Evolutionary conservation across 2,113 vertebrate species (phyloP).

Genomic region (Cyanistes caeruleus): DNA sequence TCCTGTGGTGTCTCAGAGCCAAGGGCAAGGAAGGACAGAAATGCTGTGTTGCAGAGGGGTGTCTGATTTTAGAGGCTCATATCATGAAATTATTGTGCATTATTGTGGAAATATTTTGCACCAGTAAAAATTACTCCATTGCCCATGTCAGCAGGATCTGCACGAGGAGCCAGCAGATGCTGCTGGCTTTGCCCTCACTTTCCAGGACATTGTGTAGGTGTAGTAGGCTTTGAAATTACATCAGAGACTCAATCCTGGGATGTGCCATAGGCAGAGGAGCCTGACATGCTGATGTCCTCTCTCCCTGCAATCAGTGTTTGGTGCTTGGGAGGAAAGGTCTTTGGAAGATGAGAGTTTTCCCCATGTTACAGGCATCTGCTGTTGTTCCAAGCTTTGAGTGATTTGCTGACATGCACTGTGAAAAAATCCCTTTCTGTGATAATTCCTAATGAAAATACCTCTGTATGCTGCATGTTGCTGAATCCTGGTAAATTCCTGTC

Average conservation of each 20-base stretch:
- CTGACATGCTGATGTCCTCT: background rate
- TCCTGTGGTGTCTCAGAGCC: background rate
- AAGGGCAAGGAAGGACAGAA: background rate
- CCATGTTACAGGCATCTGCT: background rate
- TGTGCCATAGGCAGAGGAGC: background rate
- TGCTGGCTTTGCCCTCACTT: background rate
- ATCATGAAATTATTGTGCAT: background rate
- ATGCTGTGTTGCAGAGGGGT: background rate
- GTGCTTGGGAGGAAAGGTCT: background rate
- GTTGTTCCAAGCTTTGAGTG: background rate
- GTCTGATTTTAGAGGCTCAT: background rate
- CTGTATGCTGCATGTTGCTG: background rate
- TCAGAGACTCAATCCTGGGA: background rate
- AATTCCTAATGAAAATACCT: background rate
- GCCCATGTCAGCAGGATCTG: background rate
- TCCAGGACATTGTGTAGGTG: background rate
- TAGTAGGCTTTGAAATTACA: background rate
- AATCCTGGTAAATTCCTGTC: background rate
- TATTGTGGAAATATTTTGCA: background rate
- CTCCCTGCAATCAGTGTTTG: background rate
- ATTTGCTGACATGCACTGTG: background rate
- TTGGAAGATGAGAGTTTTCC: background rate
- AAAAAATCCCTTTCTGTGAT: background rate
- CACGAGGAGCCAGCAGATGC: accelerated
- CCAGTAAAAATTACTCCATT: background rate